Evolutionary conservation across 2,113 vertebrate species (phyloP).

Genomic region (Thymallus thymallus): DNA sequence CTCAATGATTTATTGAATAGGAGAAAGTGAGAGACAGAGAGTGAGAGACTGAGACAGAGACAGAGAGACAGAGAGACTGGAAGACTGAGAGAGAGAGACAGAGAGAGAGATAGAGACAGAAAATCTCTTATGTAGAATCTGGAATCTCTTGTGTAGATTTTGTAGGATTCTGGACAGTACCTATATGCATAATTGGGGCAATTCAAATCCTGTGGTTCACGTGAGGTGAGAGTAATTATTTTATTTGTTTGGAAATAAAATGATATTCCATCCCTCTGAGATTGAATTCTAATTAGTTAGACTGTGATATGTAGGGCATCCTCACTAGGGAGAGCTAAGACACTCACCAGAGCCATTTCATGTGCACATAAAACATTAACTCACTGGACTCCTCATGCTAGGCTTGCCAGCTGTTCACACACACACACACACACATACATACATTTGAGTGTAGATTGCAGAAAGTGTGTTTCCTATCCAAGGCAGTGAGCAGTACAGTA

Average conservation of each 20-base stretch:
- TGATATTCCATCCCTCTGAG: conserved; percentile 24
- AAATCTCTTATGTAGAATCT: no score
- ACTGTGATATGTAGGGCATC: conserved; percentile 55
- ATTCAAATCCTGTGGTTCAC: not conserved
- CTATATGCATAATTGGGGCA: not conserved
- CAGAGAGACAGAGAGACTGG: not conserved
- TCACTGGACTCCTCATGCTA: conserved; percentile 66
- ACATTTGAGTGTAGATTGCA: not conserved
- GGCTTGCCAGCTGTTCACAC: conserved; percentile 56
- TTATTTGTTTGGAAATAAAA: conserved; percentile 49
- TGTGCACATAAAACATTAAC: conserved; percentile 69
- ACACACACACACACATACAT: conserved; percentile 14
- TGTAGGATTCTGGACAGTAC: not conserved
- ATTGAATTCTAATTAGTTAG: conserved; percentile 53
- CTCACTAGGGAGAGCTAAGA: conserved; percentile 44
- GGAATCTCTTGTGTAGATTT: not conserved
- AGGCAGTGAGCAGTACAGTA: not conserved
- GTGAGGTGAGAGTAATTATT: not conserved
- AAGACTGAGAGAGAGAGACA: not conserved
- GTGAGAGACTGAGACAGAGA: not conserved
- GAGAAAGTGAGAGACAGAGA: not conserved
- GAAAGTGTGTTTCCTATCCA: conserved; percentile 28
- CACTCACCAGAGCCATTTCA: conserved; percentile 51
- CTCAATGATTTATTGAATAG: conserved; percentile 21
- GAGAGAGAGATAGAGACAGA: not conserved